Evolutionary conservation across 1,140 invertebrate genomes (phyloP), one percentile per base, ranked within the genome.

Genomic region (Heliothis subflexa): DNA sequence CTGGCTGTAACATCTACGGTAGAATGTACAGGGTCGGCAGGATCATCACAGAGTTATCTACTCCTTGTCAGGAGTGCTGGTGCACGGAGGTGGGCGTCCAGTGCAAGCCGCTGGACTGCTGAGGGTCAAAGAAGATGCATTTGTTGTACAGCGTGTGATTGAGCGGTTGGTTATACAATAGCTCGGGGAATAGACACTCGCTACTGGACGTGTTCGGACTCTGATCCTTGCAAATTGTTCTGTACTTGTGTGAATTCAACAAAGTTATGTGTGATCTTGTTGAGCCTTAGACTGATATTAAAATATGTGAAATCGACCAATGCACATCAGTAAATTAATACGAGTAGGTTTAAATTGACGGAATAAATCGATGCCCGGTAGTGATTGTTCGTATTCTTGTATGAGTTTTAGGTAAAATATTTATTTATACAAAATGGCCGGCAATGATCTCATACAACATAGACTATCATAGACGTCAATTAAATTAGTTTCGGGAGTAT

Each of bases 1-100:
- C 97, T 11, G 98, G 98, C 1, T 99, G 98, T 87, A 98, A 99
- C 94, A 98, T 99, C 83, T 98, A 98, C 87, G 98, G 98, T 2
- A 96, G 97, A 82, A 98, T 98, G 97, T 98, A 98, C 91, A 95
- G 97, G 5, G 97, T 98, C 2, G 97, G 97, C 4, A 95, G 96
- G 87, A 97, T 98, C 82, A 98, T 99, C 74, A 95, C 96, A 0
- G 98, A 98, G 94, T 94, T 99, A 72, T 98, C 98, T 7, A 96
- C 96, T 68, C 96, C 96, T 4, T 99, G 98, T 91, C 95, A 97
- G 78, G 97, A 98, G 88, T 98, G 98, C 91, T 97, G 96, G 88
- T 98, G 98, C 94, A 98, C 98, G 18, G 97, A 98, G 86, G 93
- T 97, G 71, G 98, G 98, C 50, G 98, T 99, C 62, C 97, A 98